These are phyloP conservation scores for Dorcus parallelipipedus DNA, from an alignment of 2,888 invertebrate genomes.

Conservation along the genomic window DNA sequence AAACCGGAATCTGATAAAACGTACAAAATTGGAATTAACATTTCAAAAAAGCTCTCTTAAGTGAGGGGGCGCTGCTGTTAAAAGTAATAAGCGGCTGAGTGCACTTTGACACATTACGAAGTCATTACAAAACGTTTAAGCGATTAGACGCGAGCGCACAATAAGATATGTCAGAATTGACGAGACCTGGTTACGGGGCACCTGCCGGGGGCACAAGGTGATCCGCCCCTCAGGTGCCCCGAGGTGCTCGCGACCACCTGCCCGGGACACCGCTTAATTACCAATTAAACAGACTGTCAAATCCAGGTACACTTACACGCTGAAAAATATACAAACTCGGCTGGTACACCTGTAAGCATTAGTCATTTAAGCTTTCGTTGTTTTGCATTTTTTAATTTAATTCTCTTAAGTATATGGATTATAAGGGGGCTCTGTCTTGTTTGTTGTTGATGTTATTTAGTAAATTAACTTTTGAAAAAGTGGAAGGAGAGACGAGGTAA, in stretches of 20 bases:
- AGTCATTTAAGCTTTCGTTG: conserved; percentile 8
- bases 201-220: conserved; percentile 31
- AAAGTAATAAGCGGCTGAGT: conserved; percentile 1
- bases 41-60: no score
- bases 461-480: no score
- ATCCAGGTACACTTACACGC: conserved; percentile 22
- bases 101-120: conserved; percentile 16
- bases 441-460: no score
- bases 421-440: no score
- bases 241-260: conserved; percentile 25
- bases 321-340: conserved; percentile 23
- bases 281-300: conserved; percentile 31
- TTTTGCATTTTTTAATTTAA: no score
- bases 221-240: conserved; percentile 31
- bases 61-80: no score
- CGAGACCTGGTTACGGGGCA: conserved; percentile 26
- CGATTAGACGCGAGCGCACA: conserved; percentile 13
- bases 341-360: conserved; percentile 26
- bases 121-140: conserved; percentile 16
- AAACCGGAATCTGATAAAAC: no score
- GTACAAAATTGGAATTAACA: no score
- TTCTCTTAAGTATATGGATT: no score
- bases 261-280: conserved; percentile 28
- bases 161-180: conserved; percentile 23
- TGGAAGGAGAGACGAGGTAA: no score